These are phyloP conservation scores for Bicyclus anynana DNA, from an alignment of 1,140 invertebrate genomes.

Conservation along the genomic window DNA sequence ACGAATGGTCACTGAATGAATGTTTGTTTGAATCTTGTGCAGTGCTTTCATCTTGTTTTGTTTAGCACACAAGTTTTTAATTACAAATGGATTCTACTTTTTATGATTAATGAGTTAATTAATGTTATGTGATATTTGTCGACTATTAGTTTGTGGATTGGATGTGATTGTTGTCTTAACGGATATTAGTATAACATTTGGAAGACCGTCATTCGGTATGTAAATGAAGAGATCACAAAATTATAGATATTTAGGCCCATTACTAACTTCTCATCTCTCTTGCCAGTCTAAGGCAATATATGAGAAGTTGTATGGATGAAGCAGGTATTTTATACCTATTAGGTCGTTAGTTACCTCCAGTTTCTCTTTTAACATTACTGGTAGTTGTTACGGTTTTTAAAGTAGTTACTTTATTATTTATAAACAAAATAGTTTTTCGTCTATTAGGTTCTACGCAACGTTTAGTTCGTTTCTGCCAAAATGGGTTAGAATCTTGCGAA, in stretches of 20 bases:
- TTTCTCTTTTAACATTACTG: conserved; percentile 23
- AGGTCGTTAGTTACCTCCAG: conserved; percentile 29
- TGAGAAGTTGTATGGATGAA: conserved; percentile 52
- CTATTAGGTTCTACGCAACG: conserved; percentile 63
- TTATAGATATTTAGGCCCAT: conserved; percentile 48
- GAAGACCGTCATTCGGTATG: conserved; percentile 25
- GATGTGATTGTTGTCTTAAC: conserved; percentile 6
- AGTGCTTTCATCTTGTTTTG: neutral
- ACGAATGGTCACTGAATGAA: conserved; percentile 4
- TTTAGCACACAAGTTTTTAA: conserved; percentile 25
- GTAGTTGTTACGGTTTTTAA: conserved; percentile 43
- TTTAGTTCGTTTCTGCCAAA: conserved; percentile 67
- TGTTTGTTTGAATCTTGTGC: neutral
- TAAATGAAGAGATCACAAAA: conserved; percentile 61
- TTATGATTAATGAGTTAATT: conserved; percentile 24
- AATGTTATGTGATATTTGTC: conserved; percentile 24
- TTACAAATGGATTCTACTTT: conserved; percentile 16
- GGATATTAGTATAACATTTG: conserved; percentile 15
- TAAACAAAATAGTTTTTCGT: conserved; percentile 69
- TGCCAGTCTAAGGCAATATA: conserved; percentile 43
- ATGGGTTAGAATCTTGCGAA: conserved; percentile 66
- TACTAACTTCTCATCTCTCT: conserved; percentile 51
- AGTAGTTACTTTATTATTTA: conserved; percentile 65
- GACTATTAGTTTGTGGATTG: conserved; percentile 15
- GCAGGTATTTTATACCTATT: conserved; percentile 25